Evolutionary conservation across 2,113 vertebrate species (phyloP).

Genomic region (Epinephelus lanceolatus): DNA sequence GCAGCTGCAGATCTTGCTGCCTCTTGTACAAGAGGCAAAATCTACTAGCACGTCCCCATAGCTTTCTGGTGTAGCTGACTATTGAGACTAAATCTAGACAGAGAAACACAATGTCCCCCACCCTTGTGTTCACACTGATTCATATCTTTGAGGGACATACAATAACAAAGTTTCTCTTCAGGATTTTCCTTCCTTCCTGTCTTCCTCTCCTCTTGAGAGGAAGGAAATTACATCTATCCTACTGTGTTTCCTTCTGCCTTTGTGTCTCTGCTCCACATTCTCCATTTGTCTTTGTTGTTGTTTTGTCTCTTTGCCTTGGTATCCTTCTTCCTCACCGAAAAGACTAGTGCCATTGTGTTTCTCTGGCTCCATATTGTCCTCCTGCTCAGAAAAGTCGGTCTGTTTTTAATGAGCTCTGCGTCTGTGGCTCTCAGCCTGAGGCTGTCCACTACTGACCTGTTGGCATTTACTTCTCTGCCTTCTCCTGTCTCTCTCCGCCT

Average conservation of each 20-base stretch:
- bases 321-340: slow-evolving; percentile 56
- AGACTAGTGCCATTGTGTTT: slow-evolving; percentile 61
- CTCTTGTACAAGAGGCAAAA: slow-evolving; percentile 13
- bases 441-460: slow-evolving; percentile 78
- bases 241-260: slow-evolving; percentile 33
- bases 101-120: slow-evolving; percentile 19
- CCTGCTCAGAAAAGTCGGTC: slow-evolving; percentile 60
- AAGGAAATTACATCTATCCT: slow-evolving; percentile 39
- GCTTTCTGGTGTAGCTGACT: slow-evolving; percentile 12
- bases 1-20: background rate
- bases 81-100: slow-evolving; percentile 6
- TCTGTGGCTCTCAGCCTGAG: slow-evolving; percentile 73
- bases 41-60: slow-evolving; percentile 7
- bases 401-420: slow-evolving; percentile 83
- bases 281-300: slow-evolving; percentile 57
- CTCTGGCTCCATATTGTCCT: slow-evolving; percentile 55
- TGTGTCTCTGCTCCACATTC: slow-evolving; percentile 37
- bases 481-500: slow-evolving; percentile 38
- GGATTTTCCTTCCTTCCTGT: slow-evolving; percentile 13
- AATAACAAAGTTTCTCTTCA: slow-evolving; percentile 6
- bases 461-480: slow-evolving; percentile 75
- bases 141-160: slow-evolving; percentile 19
- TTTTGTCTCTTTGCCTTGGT: slow-evolving; percentile 48
- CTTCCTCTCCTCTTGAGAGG: slow-evolving; percentile 20
- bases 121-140: slow-evolving; percentile 37